Evolutionary conservation across 1,140 invertebrate species (phyloP).

Genomic region (Zaprionus camerounensis): DNA sequence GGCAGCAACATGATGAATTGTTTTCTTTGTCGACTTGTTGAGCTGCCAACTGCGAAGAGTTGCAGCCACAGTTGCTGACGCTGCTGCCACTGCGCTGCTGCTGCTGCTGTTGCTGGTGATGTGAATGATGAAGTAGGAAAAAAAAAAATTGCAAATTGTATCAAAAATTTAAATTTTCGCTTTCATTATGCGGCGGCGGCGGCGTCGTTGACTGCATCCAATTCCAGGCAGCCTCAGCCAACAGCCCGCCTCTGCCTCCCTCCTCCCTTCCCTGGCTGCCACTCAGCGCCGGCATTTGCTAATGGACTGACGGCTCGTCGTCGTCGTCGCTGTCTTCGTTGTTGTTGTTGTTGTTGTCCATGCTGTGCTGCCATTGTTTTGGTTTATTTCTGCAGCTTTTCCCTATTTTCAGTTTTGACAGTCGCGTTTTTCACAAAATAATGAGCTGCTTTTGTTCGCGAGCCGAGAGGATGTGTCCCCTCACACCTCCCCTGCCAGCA

Average conservation of each 20-base stretch:
- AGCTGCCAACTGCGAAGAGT: slow-evolving; percentile 55
- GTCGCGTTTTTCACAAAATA: slow-evolving; percentile 75
- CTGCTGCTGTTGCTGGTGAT: slow-evolving; percentile 50
- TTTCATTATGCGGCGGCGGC: slow-evolving; percentile 75
- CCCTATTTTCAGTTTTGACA: slow-evolving; percentile 80
- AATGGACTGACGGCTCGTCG: slow-evolving; percentile 60
- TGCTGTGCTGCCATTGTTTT: slow-evolving; percentile 60
- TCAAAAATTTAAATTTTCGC: slow-evolving; percentile 81
- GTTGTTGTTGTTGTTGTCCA: neutral
- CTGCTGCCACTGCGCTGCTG: slow-evolving; percentile 29
- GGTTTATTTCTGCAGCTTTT: slow-evolving; percentile 67
- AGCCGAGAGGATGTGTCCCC: neutral
- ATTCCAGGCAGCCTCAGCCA: slow-evolving; percentile 15
- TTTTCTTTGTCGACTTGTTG: slow-evolving; percentile 81
- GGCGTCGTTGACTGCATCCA: slow-evolving; percentile 30
- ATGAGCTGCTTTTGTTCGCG: slow-evolving; percentile 71
- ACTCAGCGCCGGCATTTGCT: slow-evolving; percentile 60
- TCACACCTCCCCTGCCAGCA: no score
- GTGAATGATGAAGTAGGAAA: slow-evolving; percentile 71
- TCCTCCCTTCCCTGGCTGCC: slow-evolving; percentile 13
- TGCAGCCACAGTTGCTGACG: slow-evolving; percentile 24
- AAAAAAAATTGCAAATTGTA: slow-evolving; percentile 75
- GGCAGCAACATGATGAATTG: slow-evolving; percentile 76
- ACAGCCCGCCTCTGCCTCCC: neutral
- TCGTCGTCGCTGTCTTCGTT: slow-evolving; percentile 31